Evolutionary conservation across 2,113 vertebrate species (phyloP).

Genomic region (Thunnus maccoyii): DNA sequence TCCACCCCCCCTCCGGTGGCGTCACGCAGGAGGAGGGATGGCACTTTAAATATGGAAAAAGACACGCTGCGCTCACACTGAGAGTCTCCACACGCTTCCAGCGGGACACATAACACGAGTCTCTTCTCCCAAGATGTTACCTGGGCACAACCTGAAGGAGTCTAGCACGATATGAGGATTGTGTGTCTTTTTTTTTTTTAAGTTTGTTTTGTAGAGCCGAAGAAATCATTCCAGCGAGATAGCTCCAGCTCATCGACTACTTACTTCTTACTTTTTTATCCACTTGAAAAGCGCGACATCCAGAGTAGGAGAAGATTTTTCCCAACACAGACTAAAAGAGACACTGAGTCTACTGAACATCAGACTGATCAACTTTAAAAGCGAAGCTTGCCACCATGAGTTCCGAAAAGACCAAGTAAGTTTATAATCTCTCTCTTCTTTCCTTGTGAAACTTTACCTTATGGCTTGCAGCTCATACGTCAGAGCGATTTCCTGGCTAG

Average conservation of each 20-base stretch:
- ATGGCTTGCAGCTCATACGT: neutral
- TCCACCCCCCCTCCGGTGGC: constrained; percentile 55
- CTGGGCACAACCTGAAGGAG: neutral
- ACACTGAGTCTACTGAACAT: neutral
- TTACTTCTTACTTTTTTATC: neutral
- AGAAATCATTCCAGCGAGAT: constrained; percentile 56
- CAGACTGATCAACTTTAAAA: neutral
- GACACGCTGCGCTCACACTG: constrained; percentile 56
- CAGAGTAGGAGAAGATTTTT: constrained; percentile 1
- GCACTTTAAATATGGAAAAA: constrained; percentile 85
- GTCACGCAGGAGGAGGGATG: constrained; percentile 84
- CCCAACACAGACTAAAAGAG: neutral
- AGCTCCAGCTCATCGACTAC: neutral
- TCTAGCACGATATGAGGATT: constrained; percentile 53
- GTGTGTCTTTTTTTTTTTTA: neutral
- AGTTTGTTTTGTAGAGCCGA: constrained; percentile 29
- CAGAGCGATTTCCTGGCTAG: constrained; percentile 1
- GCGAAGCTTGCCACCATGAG: constrained; percentile 73
- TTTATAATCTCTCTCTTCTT: constrained; percentile 18
- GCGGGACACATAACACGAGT: neutral
- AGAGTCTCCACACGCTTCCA: constrained; percentile 39
- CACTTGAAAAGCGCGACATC: constrained; percentile 10
- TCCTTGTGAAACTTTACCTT: neutral
- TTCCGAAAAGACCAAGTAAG: constrained; percentile 85
- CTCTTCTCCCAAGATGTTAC: constrained; percentile 35